phyloP scores from a whole-genome alignment of 2,888 invertebrate genomes.

The Mellilla xanthometata region DNA sequence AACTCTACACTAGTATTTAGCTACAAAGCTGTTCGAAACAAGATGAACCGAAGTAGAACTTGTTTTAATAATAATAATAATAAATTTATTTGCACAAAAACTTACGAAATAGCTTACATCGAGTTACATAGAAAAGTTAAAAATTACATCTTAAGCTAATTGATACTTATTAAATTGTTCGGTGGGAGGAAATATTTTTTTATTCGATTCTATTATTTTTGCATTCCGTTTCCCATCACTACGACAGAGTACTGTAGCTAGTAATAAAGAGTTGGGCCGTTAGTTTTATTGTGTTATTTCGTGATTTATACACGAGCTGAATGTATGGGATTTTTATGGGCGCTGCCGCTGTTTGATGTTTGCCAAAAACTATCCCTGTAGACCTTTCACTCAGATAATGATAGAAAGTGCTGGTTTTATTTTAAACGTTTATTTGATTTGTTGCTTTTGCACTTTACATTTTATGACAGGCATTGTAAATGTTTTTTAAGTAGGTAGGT shows the following conservation, averaged over 20 bases:
- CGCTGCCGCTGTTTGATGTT: slow-evolving; percentile 14
- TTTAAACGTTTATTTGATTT: slow-evolving; percentile 8
- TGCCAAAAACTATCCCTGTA: slow-evolving; percentile 19
- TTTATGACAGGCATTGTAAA: not conserved
- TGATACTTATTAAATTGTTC: too few species aligned
- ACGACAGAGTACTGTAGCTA: slow-evolving; percentile 8
- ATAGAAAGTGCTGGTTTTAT: not conserved
- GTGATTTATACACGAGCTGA: slow-evolving; percentile 21
- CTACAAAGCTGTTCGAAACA: too few species aligned
- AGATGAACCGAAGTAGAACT: too few species aligned
- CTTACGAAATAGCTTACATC: too few species aligned
- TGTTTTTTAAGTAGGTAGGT: too few species aligned
- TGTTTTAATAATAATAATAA: too few species aligned
- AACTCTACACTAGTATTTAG: too few species aligned
- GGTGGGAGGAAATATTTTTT: too few species aligned
- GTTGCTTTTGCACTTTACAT: not conserved
- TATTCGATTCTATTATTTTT: too few species aligned
- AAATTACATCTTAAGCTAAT: too few species aligned
- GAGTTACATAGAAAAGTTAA: too few species aligned
- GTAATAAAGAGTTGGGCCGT: slow-evolving; percentile 36
- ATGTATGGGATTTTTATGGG: slow-evolving; percentile 23
- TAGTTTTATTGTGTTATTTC: slow-evolving; percentile 30
- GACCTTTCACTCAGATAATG: slow-evolving; percentile 17
- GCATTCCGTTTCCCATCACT: slow-evolving; percentile 1
- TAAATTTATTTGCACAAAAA: too few species aligned